A percentile compares a stretch with the other conserved stretches of the same genome.
phyloP scores from a whole-genome alignment of 2,888 invertebrate species.

The Chouioia cunea region DNA sequence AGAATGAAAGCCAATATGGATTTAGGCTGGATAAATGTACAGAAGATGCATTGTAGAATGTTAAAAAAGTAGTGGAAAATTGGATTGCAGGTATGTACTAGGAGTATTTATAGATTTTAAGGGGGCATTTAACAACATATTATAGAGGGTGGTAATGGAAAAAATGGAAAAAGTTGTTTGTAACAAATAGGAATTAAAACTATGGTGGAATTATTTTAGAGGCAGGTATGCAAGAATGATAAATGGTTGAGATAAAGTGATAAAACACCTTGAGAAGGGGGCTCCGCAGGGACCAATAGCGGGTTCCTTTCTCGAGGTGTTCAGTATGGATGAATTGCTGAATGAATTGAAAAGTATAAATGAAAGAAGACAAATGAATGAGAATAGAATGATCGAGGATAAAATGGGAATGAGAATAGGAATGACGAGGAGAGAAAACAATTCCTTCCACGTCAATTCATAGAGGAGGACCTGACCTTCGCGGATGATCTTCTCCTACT shows the following conservation, averaged over 20 bases:
- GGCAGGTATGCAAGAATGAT: background rate
- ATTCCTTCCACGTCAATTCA: too few relatives aligned
- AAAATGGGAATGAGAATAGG: too few relatives aligned
- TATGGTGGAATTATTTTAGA: conserved; percentile 17
- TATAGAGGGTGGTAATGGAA: too few relatives aligned
- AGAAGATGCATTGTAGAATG: too few relatives aligned
- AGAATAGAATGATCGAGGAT: too few relatives aligned
- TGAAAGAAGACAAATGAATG: background rate
- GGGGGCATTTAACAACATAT: too few relatives aligned
- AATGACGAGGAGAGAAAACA: too few relatives aligned
- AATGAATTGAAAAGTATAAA: background rate
- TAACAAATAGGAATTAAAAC: background rate
- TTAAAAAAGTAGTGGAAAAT: too few relatives aligned
- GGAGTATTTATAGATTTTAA: conserved; percentile 11
- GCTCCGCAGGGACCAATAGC: conserved; percentile 35
- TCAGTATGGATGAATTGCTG: conserved; percentile 26
- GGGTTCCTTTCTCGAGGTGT: background rate
- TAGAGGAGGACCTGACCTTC: too few relatives aligned
- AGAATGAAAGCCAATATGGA: too few relatives aligned
- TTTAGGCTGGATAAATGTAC: too few relatives aligned
- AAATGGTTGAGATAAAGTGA: background rate
- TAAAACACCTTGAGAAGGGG: conserved; percentile 8
- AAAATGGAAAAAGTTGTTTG: too few relatives aligned
- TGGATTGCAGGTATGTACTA: background rate
- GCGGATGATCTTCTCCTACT: conserved; percentile 42